These are phyloP conservation scores for Coccyzus lansbergi DNA, from an alignment of 2,797 vertebrate genomes.

Conservation along the genomic window DNA sequence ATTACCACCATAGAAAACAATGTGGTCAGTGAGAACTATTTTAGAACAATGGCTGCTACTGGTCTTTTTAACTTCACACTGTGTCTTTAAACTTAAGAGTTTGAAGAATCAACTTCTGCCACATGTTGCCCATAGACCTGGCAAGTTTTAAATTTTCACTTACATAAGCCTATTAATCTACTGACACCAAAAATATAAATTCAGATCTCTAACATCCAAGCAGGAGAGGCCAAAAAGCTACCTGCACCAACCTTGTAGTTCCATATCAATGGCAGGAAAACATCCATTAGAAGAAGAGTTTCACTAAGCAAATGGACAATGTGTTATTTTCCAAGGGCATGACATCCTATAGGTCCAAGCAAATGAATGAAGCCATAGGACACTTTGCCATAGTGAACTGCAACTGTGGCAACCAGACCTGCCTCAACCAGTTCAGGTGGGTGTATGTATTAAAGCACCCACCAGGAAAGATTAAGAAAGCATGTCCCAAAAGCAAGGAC, in stretches of 20 bases:
- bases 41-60: background rate
- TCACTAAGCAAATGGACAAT: background rate
- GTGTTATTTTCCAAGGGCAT: background rate
- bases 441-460: rapidly evolving
- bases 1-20: background rate
- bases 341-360: background rate
- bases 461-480: background rate
- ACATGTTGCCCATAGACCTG: background rate
- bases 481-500: background rate
- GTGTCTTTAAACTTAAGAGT: background rate
- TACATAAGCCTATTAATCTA: background rate
- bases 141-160: background rate
- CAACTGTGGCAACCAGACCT: background rate
- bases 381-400: background rate
- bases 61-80: background rate
- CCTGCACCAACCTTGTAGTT: background rate
- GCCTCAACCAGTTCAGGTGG: background rate
- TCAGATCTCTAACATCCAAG: background rate
- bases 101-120: background rate
- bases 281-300: background rate
- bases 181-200: background rate
- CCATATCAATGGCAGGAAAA: background rate
- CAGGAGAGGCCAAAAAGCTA: background rate
- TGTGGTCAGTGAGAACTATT: background rate
- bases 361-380: background rate